Conservation (phyloP, 2,113 vertebrate genomes). For the Vulpes vulpes region DNA sequence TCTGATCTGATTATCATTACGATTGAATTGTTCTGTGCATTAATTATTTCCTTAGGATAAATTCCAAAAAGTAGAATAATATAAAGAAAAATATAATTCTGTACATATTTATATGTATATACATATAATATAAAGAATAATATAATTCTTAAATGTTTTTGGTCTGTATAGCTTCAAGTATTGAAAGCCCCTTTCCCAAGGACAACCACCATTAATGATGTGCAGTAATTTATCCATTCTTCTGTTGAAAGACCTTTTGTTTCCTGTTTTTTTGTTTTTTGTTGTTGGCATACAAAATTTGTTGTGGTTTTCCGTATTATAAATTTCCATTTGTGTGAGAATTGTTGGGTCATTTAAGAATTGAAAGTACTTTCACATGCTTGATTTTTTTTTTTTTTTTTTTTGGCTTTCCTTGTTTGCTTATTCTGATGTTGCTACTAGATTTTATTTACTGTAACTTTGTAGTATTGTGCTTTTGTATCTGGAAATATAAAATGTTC, state of each 20-base stretch:
- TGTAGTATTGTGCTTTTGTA: background rate
- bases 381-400: background rate
- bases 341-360: constrained; percentile 57
- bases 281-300: background rate
- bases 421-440: constrained; percentile 7
- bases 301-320: background rate
- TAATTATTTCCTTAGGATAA: constrained; percentile 36
- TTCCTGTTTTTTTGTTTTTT: background rate
- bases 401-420: background rate
- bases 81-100: constrained; percentile 53
- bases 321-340: constrained; percentile 49
- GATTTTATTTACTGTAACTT: constrained; percentile 60
- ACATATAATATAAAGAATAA: constrained; percentile 40
- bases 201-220: background rate
- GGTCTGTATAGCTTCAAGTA: constrained; percentile 18
- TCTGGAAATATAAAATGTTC: constrained; percentile 64
- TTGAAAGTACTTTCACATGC: constrained; percentile 16
- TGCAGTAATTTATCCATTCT: constrained; percentile 38
- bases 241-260: constrained; percentile 41
- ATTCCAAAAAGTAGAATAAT: constrained; percentile 36
- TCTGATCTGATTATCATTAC: background rate
- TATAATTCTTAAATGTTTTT: constrained; percentile 55
- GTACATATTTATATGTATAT: no score
- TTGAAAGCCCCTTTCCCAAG: background rate
- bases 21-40: background rate